Percentiles rank a stretch among this genome's conserved stretches.
Evolutionary conservation across 2,888 invertebrate genomes (phyloP).

Genomic region (Rambutsinella grinnellia): DNA sequence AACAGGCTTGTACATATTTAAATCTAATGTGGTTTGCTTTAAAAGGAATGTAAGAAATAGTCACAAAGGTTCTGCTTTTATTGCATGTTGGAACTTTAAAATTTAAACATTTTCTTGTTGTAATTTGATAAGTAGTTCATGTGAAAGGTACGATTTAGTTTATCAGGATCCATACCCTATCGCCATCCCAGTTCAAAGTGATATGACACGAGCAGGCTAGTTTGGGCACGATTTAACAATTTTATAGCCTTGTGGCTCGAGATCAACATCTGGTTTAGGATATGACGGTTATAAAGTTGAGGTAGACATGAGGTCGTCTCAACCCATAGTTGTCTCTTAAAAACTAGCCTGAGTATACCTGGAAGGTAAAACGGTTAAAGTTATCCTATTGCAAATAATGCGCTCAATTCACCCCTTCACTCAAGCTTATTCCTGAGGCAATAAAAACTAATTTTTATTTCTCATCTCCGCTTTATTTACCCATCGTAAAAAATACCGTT

Average conservation of each 20-base stretch:
- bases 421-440: background rate
- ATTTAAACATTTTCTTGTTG: no score
- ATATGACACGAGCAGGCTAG: background rate
- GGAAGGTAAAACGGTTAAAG: constrained; percentile 25
- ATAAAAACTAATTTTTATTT: background rate
- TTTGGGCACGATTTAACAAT: background rate
- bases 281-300: background rate
- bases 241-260: background rate
- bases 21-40: no score
- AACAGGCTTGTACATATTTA: no score
- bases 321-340: background rate
- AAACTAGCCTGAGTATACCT: constrained; percentile 6
- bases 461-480: background rate
- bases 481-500: background rate
- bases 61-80: no score
- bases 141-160: no score
- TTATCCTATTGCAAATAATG: background rate
- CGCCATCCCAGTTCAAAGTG: no score
- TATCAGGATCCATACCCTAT: no score
- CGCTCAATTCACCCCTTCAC: background rate
- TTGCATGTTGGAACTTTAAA: no score
- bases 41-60: no score
- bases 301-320: background rate
- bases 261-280: background rate
- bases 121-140: no score